Evolutionary conservation across 2,888 invertebrate genomes (phyloP), one percentile per base, ranked within the genome.

Genomic region (Brassicogethes aeneus): DNA sequence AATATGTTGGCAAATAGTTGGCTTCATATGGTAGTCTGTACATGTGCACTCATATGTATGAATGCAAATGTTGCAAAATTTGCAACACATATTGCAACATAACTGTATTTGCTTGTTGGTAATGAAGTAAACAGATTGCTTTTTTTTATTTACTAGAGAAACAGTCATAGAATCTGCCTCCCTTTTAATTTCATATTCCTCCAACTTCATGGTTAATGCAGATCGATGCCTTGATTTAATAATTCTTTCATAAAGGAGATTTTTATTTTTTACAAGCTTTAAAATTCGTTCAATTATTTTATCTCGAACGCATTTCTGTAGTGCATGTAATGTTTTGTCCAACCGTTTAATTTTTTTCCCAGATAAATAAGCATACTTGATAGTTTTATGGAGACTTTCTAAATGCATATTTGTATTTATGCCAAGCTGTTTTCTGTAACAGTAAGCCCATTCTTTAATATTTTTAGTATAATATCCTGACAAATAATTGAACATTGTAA

Each of bases 381-480:
- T 10, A 10, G 12, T 5, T 33, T 13, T 33, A 12, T 33, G 13
- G 5, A 12, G 7, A 10, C 2, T 16, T 13, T 33, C 33, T 33
- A 33, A 33, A 33, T 33, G 23, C 23, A 23, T 23, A 23, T 23
- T 23, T 23, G 23, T 23, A 23, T 23, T 23, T 23, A 23, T 23
- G 10, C 33, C 33, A 12, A 7, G 12, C 12, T 12, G 5, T 33
- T 33, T 33, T 33, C 33, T 33, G 33, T 8, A 33, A 13, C 33
- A 33, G 7, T 7, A 12, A 10, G 33, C 33, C 33, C 33, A 33
- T 5, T 10, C 5, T 12, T 13, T 33, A 13, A 10, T 10, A 13
- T 33, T 33, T 5, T 3, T 33, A 12, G 10, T 13, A 33, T 33
- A 33, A 33, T 33, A 33, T 13, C 5, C 13, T 10, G 12, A 10